Conservation (phyloP, 2,797 vertebrate genomes). For the Halcyon chelicuti region DNA sequence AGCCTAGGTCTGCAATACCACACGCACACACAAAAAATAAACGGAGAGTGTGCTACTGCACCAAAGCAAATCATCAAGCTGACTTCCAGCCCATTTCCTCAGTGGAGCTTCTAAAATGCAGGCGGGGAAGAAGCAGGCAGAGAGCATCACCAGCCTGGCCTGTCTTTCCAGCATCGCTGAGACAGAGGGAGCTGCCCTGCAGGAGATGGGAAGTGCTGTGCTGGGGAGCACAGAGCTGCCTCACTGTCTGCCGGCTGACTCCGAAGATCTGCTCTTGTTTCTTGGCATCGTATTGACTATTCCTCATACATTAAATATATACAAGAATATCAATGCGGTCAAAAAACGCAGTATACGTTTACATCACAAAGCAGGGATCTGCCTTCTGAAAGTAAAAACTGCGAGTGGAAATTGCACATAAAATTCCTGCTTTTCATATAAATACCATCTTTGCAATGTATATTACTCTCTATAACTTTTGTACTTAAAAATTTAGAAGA, state of each 20-base stretch:
- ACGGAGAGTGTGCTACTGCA: neutral
- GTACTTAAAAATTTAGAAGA: neutral
- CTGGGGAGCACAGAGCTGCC: neutral
- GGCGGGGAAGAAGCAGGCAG: neutral
- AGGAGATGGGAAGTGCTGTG: neutral
- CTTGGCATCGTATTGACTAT: neutral
- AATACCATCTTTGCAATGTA: neutral
- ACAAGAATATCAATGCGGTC: neutral
- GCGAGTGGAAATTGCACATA: neutral
- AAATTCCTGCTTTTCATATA: neutral
- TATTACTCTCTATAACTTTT: neutral
- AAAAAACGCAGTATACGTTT: neutral
- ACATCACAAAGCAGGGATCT: neutral
- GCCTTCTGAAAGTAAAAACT: neutral
- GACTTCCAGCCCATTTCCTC: neutral
- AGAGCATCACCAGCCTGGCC: neutral
- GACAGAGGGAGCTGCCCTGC: slow-evolving; percentile 9
- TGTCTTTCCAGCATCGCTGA: neutral
- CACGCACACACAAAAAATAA: too few species aligned
- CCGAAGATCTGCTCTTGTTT: neutral
- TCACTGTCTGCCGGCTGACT: neutral
- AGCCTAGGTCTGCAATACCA: neutral
- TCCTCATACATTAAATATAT: neutral
- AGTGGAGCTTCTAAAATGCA: neutral
- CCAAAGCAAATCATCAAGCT: neutral